Evolutionary conservation across 2,797 vertebrate genomes (phyloP).

Genomic region (Bradypus variegatus): DNA sequence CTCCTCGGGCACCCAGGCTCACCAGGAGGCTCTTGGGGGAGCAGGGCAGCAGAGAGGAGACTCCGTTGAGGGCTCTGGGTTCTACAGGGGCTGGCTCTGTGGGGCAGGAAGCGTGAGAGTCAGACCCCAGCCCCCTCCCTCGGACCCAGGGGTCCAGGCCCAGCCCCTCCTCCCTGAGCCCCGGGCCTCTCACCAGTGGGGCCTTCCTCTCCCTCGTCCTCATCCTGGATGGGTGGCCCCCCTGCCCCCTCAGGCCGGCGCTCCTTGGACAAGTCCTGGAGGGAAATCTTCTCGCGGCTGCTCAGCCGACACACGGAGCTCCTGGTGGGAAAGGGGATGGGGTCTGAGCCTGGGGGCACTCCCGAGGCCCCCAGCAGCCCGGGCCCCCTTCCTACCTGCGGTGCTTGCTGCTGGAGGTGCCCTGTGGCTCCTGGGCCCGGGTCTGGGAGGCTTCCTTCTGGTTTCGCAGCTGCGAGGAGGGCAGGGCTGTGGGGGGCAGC

Average conservation of each 20-base stretch:
- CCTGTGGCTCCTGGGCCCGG: conserved; percentile 71
- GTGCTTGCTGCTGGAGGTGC: conserved; percentile 74
- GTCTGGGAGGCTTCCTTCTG: conserved; percentile 79
- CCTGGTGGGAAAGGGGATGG: conserved; percentile 60
- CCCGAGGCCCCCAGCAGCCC: rapidly evolving
- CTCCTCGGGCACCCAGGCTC: neutral
- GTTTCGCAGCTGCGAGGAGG: conserved; percentile 77
- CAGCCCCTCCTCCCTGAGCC: neutral
- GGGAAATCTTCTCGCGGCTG: conserved; percentile 89
- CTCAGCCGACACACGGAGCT: conserved; percentile 91
- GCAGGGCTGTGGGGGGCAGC: neutral
- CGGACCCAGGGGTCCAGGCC: neutral
- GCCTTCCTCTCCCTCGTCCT: conserved; percentile 70
- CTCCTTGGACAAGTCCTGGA: conserved; percentile 91
- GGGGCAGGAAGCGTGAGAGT: rapidly evolving
- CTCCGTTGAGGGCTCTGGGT: conserved; percentile 57
- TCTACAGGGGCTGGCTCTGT: conserved; percentile 5
- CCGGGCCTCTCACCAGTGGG: neutral
- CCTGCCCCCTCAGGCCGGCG: conserved; percentile 79
- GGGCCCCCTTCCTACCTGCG: conserved; percentile 71
- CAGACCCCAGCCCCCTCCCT: neutral
- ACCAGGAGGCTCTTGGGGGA: conserved; percentile 11
- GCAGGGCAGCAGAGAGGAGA: conserved; percentile 44
- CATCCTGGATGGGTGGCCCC: conserved; percentile 66
- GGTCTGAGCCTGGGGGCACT: rapidly evolving